A percentile compares a stretch with the other conserved stretches of the same genome.
Evolutionary conservation across 2,113 vertebrate genomes (phyloP).

Genomic region (Datnioides undecimradiatus): DNA sequence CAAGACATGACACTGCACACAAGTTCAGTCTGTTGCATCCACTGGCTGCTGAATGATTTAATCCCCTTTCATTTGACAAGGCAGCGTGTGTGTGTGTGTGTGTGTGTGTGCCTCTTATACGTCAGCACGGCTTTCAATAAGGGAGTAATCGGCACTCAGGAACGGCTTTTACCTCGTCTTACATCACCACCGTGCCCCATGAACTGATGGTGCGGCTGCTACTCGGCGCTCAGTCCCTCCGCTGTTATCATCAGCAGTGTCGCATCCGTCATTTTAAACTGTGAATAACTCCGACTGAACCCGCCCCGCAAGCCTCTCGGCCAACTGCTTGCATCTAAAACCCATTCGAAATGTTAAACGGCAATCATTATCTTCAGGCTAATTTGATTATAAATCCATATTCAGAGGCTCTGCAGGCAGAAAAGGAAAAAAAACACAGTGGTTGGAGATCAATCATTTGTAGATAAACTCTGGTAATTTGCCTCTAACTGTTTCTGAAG

Average conservation of each 20-base stretch:
- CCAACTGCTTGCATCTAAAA: constrained; percentile 18
- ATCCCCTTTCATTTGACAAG: not conserved
- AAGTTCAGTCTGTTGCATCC: not conserved
- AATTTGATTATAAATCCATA: constrained; percentile 54
- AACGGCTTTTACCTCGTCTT: constrained; percentile 11
- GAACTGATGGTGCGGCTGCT: not conserved
- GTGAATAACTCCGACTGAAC: constrained; percentile 22
- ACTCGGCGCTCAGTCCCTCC: not conserved
- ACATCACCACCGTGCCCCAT: not conserved
- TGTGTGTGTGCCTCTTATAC: too few species aligned
- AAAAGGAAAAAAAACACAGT: not conserved
- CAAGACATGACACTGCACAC: not conserved
- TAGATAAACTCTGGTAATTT: constrained; percentile 42
- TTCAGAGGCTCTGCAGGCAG: not conserved
- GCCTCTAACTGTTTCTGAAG: constrained; percentile 26
- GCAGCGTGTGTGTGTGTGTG: not conserved
- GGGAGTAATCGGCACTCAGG: not conserved
- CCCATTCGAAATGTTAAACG: constrained; percentile 5
- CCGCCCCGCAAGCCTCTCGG: not conserved
- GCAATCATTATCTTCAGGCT: constrained; percentile 21
- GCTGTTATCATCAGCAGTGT: not conserved
- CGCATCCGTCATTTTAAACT: constrained; percentile 9
- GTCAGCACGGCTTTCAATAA: too few species aligned
- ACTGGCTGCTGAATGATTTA: not conserved
- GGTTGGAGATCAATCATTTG: constrained; percentile 27